Conservation (phyloP, 2,888 invertebrate species). For the Dermolepida albohirtum region DNA sequence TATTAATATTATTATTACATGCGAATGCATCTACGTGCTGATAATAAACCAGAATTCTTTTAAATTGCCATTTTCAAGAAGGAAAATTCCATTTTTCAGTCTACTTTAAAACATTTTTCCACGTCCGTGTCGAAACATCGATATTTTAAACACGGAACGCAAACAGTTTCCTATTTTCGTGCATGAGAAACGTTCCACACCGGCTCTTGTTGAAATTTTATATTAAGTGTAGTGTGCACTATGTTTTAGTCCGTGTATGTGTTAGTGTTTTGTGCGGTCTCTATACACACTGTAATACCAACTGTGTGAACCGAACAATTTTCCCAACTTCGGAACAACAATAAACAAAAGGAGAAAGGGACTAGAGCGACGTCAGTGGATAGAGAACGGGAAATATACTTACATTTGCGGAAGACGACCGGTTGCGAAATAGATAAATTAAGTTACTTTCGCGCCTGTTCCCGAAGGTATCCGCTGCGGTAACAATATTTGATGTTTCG, state of each 20-base stretch:
- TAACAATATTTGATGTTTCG: slow-evolving; percentile 44
- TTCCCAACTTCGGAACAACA: slow-evolving; percentile 29
- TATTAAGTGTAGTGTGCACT: too few relatives aligned
- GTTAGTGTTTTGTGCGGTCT: slow-evolving; percentile 1
- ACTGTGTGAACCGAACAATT: slow-evolving; percentile 22
- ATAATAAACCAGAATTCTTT: too few relatives aligned
- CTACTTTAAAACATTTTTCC: too few relatives aligned
- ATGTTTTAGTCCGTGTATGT: neutral
- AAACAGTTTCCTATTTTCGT: too few relatives aligned
- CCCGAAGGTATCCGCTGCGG: slow-evolving; percentile 26
- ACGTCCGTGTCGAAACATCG: too few relatives aligned
- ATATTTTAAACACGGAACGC: too few relatives aligned
- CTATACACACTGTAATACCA: slow-evolving; percentile 28
- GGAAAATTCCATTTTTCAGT: too few relatives aligned
- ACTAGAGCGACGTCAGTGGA: neutral
- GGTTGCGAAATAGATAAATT: slow-evolving; percentile 41
- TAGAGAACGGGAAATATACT: slow-evolving; percentile 23
- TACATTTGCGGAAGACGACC: slow-evolving; percentile 20
- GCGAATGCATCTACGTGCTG: too few relatives aligned
- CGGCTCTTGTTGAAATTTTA: too few relatives aligned
- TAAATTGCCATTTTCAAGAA: too few relatives aligned
- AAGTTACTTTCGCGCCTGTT: slow-evolving; percentile 43
- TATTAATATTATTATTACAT: too few relatives aligned
- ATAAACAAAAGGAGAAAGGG: slow-evolving; percentile 13
- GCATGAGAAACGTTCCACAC: too few relatives aligned